Conservation (phyloP, 2,113 vertebrate species). For the Turdus rufiventris region DNA sequence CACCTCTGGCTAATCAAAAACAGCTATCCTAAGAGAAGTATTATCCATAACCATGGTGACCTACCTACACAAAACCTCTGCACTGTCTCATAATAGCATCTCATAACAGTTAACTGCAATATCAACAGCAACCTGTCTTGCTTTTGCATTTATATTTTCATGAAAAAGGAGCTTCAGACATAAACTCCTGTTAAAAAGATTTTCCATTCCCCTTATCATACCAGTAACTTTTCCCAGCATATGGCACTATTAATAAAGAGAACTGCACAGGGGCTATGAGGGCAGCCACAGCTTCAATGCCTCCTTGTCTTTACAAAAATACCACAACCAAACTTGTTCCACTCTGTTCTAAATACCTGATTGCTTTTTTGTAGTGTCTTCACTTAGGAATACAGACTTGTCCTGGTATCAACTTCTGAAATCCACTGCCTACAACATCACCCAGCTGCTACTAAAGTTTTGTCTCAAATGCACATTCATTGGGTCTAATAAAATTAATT, state of each 20-base stretch:
- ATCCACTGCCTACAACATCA: neutral
- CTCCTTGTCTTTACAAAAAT: neutral
- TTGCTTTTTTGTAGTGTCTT: neutral
- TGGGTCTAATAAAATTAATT: neutral
- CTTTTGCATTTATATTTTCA: neutral
- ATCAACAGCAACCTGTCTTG: neutral
- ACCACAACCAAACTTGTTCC: neutral
- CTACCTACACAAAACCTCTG: neutral
- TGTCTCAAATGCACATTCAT: neutral
- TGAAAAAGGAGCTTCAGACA: neutral
- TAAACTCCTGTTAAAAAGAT: neutral
- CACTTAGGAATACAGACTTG: rapidly evolving
- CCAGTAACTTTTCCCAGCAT: neutral
- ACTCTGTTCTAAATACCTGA: neutral
- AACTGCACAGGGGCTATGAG: neutral
- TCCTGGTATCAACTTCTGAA: neutral
- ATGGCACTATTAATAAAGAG: neutral
- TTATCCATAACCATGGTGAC: neutral
- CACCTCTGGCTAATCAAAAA: neutral
- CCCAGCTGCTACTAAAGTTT: neutral
- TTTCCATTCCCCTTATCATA: neutral
- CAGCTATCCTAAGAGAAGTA: neutral
- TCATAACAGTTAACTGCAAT: neutral
- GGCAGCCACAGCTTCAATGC: neutral
- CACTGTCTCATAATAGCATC: neutral